Evolutionary conservation across 2,113 vertebrate species (phyloP).

Genomic region (Gadus chalcogrammus): DNA sequence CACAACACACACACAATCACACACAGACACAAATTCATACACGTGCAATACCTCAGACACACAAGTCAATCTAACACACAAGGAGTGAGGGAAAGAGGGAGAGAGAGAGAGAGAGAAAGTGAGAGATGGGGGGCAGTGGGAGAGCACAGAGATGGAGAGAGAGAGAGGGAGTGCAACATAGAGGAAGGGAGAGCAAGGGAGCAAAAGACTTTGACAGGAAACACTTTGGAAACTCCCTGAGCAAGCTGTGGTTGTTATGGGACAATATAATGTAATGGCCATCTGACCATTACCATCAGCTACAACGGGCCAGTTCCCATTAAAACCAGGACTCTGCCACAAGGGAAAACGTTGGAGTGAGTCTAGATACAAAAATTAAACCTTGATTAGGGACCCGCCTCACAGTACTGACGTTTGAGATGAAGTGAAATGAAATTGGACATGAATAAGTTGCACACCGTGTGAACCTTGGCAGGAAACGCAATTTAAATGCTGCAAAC

Average conservation of each 20-base stretch:
- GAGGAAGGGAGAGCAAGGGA: not conserved
- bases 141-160: too few species aligned
- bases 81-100: not conserved
- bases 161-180: not conserved
- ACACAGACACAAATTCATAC: too few species aligned
- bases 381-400: too few species aligned
- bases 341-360: not conserved
- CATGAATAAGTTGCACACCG: too few species aligned
- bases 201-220: conserved; percentile 31
- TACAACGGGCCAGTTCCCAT: not conserved
- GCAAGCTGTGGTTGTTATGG: conserved; percentile 39
- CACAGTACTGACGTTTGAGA: too few species aligned
- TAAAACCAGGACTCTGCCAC: conserved; percentile 28
- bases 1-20: not conserved
- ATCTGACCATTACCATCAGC: conserved; percentile 30
- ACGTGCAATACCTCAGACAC: not conserved
- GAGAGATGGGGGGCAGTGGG: not conserved
- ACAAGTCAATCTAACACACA: not conserved
- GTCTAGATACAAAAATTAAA: too few species aligned
- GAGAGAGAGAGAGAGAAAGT: not conserved
- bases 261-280: conserved; percentile 42
- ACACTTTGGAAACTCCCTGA: conserved; percentile 55
- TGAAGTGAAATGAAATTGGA: too few species aligned
- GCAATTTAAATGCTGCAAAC: too few species aligned
- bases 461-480: too few species aligned